Base-by-base conservation (phyloP, 1,140 invertebrate genomes). In the Dinoponera quadriceps region DNA sequence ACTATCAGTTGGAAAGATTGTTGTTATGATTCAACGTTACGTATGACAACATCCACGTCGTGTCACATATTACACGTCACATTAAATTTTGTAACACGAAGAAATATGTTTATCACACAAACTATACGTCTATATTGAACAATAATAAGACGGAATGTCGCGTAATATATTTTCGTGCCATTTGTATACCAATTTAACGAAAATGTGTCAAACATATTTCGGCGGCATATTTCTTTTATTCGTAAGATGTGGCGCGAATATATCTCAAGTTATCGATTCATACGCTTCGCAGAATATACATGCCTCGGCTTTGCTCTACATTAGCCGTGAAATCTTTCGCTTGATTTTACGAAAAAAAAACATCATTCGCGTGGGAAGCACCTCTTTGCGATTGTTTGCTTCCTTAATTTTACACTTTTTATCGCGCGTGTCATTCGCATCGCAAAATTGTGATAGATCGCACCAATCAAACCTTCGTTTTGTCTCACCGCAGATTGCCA, bases 171-270 rank as follows among this genome's bases (percentile, higher is more conserved):
- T 84, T 88, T 85, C 62, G 63, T 81, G 82, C 55, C 62, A 87
- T 86, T 84, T 84, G 68, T 86, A 62, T 69, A 86, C 84, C 87
- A 84, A 87, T 73, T 87, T 87, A 55, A 84, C 44, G 44, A 85
- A 66, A 78, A 80, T 72, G 48, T 75, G 86, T 87, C n/a, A n/a
- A 74, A 86, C 65, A 83, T 86, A 86, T 83, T 73, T 86, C 38
- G 71, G 80, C 85, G 85, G 83, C 60, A 86, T 60, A 72, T 74
- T 66, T 87, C 85, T 87, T 83, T 86, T 69, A 62, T 78, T 77
- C 73, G 66, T 81, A 66, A 55, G 65, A n/a, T 18, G 82, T 48
- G 18, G 49, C 22, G n/a, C 80, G 38, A 83, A 60, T 16, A 59
- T 74, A 69, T 29, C 20, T 49, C 11, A 33, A 33, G 44, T 77